Percentiles rank a stretch among this genome's conserved stretches.
phyloP scores from a whole-genome alignment of 2,797 vertebrate genomes.

The Gadopsis marmoratus region DNA sequence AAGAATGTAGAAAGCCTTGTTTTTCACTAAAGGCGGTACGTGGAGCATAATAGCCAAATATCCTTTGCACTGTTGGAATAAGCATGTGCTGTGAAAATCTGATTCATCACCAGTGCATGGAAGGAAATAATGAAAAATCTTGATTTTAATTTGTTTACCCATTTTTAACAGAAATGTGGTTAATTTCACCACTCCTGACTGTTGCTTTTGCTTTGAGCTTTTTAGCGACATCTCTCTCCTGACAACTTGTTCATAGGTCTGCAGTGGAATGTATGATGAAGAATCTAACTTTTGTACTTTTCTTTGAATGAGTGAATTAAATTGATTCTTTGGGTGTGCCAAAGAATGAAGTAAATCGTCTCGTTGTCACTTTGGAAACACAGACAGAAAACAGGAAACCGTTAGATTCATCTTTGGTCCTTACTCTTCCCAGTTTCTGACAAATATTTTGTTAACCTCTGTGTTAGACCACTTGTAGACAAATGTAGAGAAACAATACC shows the following conservation, averaged over 20 bases:
- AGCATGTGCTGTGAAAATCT: constrained; percentile 8
- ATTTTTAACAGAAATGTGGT: constrained; percentile 1
- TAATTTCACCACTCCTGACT: constrained; percentile 14
- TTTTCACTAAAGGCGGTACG: not conserved
- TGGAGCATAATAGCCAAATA: not conserved
- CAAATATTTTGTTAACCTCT: not conserved
- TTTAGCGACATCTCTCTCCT: not conserved
- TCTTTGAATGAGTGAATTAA: constrained; percentile 63
- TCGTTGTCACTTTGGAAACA: not conserved
- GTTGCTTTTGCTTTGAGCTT: not conserved
- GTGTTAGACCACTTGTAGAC: not conserved
- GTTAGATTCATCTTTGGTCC: not conserved
- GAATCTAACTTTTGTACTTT: constrained; percentile 67
- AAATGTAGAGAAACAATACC: not conserved
- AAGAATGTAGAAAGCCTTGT: constrained; percentile 12
- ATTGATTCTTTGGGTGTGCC: constrained; percentile 57
- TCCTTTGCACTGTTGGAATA: constrained; percentile 2
- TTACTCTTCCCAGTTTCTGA: not conserved
- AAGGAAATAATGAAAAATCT: not conserved
- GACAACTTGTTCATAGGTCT: constrained; percentile 42
- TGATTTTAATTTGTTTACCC: not conserved
- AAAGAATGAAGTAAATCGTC: constrained; percentile 42
- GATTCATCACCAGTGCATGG: not conserved
- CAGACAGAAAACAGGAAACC: not conserved
- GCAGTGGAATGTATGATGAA: constrained; percentile 42